Conservation (phyloP, 2,113 vertebrate genomes). For the Rhinoderma darwinii region DNA sequence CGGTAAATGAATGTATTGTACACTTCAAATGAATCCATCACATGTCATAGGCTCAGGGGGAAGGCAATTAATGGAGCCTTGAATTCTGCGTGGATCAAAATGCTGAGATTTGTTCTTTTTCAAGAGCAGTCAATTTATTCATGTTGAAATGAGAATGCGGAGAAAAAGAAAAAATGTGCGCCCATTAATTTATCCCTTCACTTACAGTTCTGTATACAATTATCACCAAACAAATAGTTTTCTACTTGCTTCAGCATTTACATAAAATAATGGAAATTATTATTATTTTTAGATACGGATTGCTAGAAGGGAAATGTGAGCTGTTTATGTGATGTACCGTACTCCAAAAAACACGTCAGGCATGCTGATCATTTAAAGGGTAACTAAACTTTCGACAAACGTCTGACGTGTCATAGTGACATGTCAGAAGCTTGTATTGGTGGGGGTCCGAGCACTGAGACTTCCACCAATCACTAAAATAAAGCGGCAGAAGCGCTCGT, state of each 20-base stretch:
- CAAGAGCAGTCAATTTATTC: constrained; percentile 4
- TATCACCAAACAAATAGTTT: background rate
- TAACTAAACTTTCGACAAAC: no score
- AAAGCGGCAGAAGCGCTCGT: no score
- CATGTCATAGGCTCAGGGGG: background rate
- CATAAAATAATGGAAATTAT: background rate
- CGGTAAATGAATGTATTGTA: constrained; percentile 40
- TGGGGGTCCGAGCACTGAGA: no score
- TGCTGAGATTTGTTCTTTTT: constrained; percentile 13
- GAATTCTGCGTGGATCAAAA: constrained; percentile 12
- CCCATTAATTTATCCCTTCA: background rate
- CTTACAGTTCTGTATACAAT: constrained; percentile 11
- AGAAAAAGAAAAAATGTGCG: background rate
- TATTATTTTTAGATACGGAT: background rate
- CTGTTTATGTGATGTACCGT: background rate
- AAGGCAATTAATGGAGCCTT: constrained; percentile 33
- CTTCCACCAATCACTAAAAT: no score
- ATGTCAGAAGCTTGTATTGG: no score
- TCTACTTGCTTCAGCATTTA: background rate
- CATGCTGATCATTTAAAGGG: no score
- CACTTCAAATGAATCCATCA: constrained; percentile 29
- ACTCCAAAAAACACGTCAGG: no score
- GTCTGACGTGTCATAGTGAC: no score
- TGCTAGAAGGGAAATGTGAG: background rate
- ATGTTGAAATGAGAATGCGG: background rate